Base-by-base conservation (phyloP, 2,113 vertebrate genomes). In the Macroglossus sobrinus region DNA sequence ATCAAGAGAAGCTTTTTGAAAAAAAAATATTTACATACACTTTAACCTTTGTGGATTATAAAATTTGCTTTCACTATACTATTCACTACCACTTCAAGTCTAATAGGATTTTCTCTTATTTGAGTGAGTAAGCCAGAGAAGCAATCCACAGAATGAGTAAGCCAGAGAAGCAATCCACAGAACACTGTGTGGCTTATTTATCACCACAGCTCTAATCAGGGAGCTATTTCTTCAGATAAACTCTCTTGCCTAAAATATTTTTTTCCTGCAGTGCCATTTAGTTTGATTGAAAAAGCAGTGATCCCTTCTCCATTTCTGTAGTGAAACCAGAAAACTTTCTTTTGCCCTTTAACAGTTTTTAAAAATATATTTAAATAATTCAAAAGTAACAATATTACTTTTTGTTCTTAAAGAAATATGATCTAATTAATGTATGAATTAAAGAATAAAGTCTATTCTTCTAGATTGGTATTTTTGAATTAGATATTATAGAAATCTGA, bases 281-380 rank as follows among this genome's bases (percentile, higher is more conserved):
- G 76, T 95, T 92, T 96, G 88, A 98, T 94, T 98, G 91, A 87
- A 98, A 98, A 98, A 98, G 82, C 97, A 98, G 97, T 85, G 84
- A 91, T 94, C 55, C 74, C 87, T 35, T 55, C 91, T 96, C 78
- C 68, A 22, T 89, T 95, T 95, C 69, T 78, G 26, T 40, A 89
- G 86, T 89, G 93, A 96, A 96, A 38, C 2, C 13, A 96, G 93
- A 86, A 82, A 89, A 94, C 50, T 79, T 92, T 76, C 90, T 94
- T 95, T 86, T 53, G 89, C 80, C 24, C 80, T 96, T 94, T 0
- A 76, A 89, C 57, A 18, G 28, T 18, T 1, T 84, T 93, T 93
- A 50, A 71, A 61, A 96, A 93, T 84, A 50, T 43, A 92, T 89
- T 93, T 92, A 30, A 93, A 11, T 89, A 72, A 93, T 75, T 94